Evolutionary conservation across 1,140 invertebrate genomes (phyloP), one percentile per base, ranked within the genome.

Genomic region (Tetragonula clypearis): DNA sequence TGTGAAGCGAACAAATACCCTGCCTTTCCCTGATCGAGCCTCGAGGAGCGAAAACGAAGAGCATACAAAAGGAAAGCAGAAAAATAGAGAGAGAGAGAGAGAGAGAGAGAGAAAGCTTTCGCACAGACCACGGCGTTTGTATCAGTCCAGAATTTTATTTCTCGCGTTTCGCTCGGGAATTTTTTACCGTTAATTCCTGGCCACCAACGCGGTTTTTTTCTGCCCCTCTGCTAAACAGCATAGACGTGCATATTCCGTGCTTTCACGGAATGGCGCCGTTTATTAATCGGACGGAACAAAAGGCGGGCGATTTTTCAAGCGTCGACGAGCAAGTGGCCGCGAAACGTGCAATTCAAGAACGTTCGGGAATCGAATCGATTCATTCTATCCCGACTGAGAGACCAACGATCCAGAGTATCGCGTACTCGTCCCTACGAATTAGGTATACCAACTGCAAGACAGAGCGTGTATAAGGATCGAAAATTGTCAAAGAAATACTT

Each of bases 1-100:
- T 79, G 76, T 71, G 82, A 84, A 79, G 69, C 56, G 86, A 74
- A 85, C 79, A 88, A 88, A 88, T 75, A 82, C 65, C 58, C 23
- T 14, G 49, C 35, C 56, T 74, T 74, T 71, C 55, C 56, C 66
- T 66, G 53, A 83, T 69, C 65, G 55, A 60, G 65, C 41, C 35
- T 30, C 65, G 65, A 78, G 35, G 35, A 84, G 5, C 81, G 62
- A 76, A 56, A 26, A 65, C 30, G 9, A 35, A 21, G 21, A 26
- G 14, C 14, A 56, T 2, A 49, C 30, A 78, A 84, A 78, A 78
- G 41, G 56, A 62, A 35, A 35, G 8, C 35, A 6, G 49, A 12
- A 26, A 58, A 49, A 8, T 1, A 2, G 26, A 41, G 41, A 41
- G 41, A 41, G 41, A 49, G 41, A 49, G 41, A 49, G 41, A 49